Conservation (phyloP, 2,888 invertebrate genomes). For the Erpobdella octoculata region DNA sequence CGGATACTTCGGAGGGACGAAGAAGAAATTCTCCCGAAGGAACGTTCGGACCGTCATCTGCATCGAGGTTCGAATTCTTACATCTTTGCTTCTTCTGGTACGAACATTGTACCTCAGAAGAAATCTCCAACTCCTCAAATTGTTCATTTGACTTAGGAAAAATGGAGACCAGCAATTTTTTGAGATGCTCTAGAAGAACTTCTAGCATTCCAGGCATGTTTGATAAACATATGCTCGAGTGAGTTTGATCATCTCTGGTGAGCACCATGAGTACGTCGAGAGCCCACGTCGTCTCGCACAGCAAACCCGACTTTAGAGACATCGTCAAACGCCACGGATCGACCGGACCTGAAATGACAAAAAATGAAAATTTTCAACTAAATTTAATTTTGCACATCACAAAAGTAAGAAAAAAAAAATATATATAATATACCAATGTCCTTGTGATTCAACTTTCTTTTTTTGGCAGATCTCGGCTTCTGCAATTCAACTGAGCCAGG, state of each 20-base stretch:
- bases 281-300: slow-evolving; percentile 95
- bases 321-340: slow-evolving; percentile 97
- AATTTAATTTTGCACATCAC: not conserved
- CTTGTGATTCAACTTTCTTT: slow-evolving; percentile 71
- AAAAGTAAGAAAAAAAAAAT: not conserved
- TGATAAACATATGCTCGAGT: slow-evolving; percentile 81
- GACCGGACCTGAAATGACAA: slow-evolving; percentile 61
- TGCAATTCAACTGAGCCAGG: slow-evolving; percentile 86
- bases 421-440: slow-evolving; percentile 56
- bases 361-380: not conserved
- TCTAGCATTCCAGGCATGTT: slow-evolving; percentile 76
- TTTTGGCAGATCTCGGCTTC: slow-evolving; percentile 74
- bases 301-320: slow-evolving; percentile 87
- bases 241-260: slow-evolving; percentile 85
- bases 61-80: slow-evolving; percentile 43
- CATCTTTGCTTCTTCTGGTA: not conserved
- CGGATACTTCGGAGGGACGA: not conserved
- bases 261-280: slow-evolving; percentile 90
- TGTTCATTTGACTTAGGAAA: slow-evolving; percentile 40
- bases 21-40: not conserved
- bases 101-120: slow-evolving; percentile 26
- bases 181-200: slow-evolving; percentile 68
- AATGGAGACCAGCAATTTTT: slow-evolving; percentile 62
- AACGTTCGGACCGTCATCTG: slow-evolving; percentile 20
- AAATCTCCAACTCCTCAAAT: slow-evolving; percentile 53